A percentile compares a stretch with the other conserved stretches of the same genome.
phyloP scores from a whole-genome alignment of 2,797 vertebrate genomes.

The Perodicticus potto region DNA sequence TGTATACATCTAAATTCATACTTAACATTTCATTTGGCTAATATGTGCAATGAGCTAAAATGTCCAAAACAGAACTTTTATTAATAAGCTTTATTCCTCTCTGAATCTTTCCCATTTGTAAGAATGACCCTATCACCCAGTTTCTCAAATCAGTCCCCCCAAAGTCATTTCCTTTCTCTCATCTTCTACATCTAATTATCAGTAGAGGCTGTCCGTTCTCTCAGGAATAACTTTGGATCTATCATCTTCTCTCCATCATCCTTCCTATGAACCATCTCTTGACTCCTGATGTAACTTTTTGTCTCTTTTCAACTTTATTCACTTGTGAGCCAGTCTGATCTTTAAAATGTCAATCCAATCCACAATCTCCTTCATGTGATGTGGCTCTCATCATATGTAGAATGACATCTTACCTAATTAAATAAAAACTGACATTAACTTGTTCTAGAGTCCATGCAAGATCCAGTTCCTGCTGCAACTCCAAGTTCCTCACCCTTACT shows the following conservation, averaged over 20 bases:
- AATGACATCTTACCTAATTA: not conserved
- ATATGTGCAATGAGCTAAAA: not conserved
- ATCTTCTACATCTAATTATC: not conserved
- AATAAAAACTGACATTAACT: not conserved
- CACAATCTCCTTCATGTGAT: not conserved
- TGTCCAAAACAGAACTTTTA: not conserved
- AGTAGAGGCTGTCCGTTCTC: not conserved
- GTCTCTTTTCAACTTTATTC: not conserved
- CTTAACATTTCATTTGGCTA: not conserved
- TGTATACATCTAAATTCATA: not conserved
- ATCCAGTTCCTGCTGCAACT: not conserved
- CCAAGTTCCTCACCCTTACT: not conserved
- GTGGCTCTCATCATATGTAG: not conserved
- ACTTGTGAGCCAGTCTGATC: not conserved
- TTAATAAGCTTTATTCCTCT: not conserved
- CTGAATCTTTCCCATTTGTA: not conserved
- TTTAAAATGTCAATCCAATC: conserved; percentile 12
- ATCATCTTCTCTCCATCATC: not conserved
- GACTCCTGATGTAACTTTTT: not conserved
- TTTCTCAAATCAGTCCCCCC: not conserved
- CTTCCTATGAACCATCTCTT: not conserved
- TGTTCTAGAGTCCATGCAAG: not conserved
- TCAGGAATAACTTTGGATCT: not conserved
- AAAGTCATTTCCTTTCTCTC: not conserved
- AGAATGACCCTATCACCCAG: not conserved